Evolutionary conservation across 2,888 invertebrate genomes (phyloP).

Genomic region (Rambutsinella grinnellia): DNA sequence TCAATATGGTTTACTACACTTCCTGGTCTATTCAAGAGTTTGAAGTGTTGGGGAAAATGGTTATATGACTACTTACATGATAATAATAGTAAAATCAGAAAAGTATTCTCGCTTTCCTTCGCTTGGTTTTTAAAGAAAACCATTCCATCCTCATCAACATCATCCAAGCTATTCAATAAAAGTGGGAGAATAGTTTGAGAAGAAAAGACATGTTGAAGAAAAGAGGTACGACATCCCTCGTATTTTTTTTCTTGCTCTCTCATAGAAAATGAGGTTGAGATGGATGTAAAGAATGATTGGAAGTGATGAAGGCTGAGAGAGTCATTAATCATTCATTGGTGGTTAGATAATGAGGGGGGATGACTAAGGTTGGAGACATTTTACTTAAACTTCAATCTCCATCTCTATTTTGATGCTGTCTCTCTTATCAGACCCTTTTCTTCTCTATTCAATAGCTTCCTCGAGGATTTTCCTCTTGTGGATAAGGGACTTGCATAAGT

Average conservation of each 20-base stretch:
- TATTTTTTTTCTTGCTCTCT: background rate
- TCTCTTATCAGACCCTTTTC: background rate
- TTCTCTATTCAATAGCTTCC: background rate
- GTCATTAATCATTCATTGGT: slow-evolving; percentile 65
- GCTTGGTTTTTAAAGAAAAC: no score
- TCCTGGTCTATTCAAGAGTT: no score
- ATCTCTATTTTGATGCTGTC: slow-evolving; percentile 35
- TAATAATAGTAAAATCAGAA: no score
- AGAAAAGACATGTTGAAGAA: background rate
- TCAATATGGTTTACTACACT: no score
- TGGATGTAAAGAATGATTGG: slow-evolving; percentile 60
- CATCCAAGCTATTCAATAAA: background rate
- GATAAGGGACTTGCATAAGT: background rate
- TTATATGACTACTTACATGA: no score
- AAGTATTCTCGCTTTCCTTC: no score
- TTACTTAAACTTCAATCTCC: slow-evolving; percentile 54
- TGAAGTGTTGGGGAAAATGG: no score
- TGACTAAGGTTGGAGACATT: slow-evolving; percentile 54
- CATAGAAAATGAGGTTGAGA: slow-evolving; percentile 53
- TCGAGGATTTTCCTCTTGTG: background rate
- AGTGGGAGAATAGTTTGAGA: background rate
- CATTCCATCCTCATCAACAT: background rate
- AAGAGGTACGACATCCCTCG: slow-evolving; percentile 8
- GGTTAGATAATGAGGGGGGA: slow-evolving; percentile 62
- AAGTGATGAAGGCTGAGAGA: slow-evolving; percentile 61